These are phyloP conservation scores for Drosophila falleni DNA, from an alignment of 2,888 invertebrate species.

Conservation along the genomic window DNA sequence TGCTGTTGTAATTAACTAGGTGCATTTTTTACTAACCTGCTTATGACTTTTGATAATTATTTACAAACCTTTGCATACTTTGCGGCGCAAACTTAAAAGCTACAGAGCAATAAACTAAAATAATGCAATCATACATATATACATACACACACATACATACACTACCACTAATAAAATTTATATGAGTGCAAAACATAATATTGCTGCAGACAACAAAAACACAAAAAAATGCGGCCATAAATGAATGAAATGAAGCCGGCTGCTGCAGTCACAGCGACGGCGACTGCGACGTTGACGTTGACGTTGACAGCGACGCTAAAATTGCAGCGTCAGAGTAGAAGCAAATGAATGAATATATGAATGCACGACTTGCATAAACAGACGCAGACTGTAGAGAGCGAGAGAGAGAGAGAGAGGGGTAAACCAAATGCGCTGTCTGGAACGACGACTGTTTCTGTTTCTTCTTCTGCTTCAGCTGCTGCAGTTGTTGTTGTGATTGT, in stretches of 20 bases:
- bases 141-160: conserved; percentile 32
- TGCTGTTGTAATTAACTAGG: conserved; percentile 20
- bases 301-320: conserved; percentile 5
- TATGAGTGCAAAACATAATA: conserved; percentile 26
- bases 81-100: conserved; percentile 48
- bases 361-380: conserved; percentile 66
- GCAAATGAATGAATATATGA: conserved; percentile 74
- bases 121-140: conserved; percentile 26
- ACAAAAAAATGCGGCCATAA: conserved; percentile 68
- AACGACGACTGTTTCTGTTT: conserved; percentile 20
- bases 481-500: conserved; percentile 22
- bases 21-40: conserved; percentile 49
- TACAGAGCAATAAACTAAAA: conserved; percentile 55
- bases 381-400: conserved; percentile 35
- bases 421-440: conserved; percentile 42
- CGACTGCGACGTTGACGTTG: not conserved
- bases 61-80: conserved; percentile 73
- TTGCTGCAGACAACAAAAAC: conserved; percentile 53
- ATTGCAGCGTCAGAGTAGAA: conserved; percentile 35
- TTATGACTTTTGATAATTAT: conserved; percentile 43
- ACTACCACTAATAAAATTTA: conserved; percentile 37
- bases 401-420: conserved; percentile 4
- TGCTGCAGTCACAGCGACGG: conserved; percentile 9
- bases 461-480: conserved; percentile 15
- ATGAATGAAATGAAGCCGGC: conserved; percentile 70